Evolutionary conservation across 2,797 vertebrate genomes (phyloP).

Genomic region (Steatocranus sp.): DNA sequence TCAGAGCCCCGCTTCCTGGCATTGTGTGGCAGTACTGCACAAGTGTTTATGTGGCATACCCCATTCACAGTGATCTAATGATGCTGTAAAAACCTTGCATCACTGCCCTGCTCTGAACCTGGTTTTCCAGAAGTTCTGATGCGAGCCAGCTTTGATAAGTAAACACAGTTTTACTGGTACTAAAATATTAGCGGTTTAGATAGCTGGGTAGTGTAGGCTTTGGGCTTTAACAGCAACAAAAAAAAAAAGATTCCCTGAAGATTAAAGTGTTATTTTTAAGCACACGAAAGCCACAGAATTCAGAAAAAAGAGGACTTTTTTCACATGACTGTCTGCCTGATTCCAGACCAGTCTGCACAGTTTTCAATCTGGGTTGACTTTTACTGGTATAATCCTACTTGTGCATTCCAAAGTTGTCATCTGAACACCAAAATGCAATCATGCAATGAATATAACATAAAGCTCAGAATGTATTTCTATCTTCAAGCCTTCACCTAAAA

Average conservation of each 20-base stretch:
- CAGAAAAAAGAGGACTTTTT: neutral
- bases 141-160: neutral
- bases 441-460: neutral
- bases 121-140: neutral
- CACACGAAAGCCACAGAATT: neutral
- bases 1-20: constrained; percentile 39
- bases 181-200: neutral
- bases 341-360: neutral
- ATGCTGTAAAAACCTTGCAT: neutral
- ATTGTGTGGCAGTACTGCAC: constrained; percentile 36
- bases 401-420: neutral
- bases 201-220: neutral
- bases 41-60: neutral
- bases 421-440: neutral
- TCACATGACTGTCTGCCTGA: neutral
- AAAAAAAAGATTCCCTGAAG: neutral
- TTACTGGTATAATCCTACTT: neutral
- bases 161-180: neutral
- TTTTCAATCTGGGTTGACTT: neutral
- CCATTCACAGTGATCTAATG: neutral
- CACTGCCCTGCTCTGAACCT: neutral
- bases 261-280: neutral
- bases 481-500: neutral
- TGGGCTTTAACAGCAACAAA: neutral
- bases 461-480: neutral